Conservation (phyloP, 2,797 vertebrate genomes). For the Scleropages formosus region DNA sequence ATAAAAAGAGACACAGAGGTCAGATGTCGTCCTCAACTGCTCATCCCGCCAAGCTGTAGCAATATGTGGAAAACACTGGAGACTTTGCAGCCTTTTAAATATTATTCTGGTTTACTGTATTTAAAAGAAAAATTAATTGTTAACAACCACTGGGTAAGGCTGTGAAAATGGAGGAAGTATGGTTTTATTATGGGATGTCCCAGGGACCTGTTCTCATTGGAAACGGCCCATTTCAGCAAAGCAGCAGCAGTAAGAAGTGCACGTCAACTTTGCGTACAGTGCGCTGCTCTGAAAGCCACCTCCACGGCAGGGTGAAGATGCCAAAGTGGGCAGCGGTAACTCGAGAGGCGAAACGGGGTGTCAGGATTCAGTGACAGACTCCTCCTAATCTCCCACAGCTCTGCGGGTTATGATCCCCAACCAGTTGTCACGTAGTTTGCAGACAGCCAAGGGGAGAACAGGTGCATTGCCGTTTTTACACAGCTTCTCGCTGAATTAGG, state of each 20-base stretch:
- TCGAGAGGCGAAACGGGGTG: slow-evolving; percentile 29
- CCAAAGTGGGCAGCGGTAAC: slow-evolving; percentile 19
- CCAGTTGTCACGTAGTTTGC: slow-evolving; percentile 52
- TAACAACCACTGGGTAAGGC: too few species aligned
- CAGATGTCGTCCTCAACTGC: too few species aligned
- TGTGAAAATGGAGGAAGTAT: too few species aligned
- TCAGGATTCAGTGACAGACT: slow-evolving; percentile 36
- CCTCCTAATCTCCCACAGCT: slow-evolving; percentile 33
- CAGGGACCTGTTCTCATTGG: too few species aligned
- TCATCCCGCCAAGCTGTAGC: too few species aligned
- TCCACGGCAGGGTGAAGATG: slow-evolving; percentile 28
- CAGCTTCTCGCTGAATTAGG: slow-evolving; percentile 20
- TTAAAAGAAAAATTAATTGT: too few species aligned
- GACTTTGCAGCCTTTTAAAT: not conserved
- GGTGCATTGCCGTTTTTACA: slow-evolving; percentile 53
- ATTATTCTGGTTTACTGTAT: not conserved
- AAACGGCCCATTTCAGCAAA: too few species aligned
- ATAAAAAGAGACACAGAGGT: too few species aligned
- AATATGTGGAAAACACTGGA: slow-evolving; percentile 14
- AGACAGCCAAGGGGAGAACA: slow-evolving; percentile 53
- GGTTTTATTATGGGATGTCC: too few species aligned
- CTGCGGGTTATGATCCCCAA: slow-evolving; percentile 34
- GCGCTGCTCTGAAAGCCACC: slow-evolving; percentile 2
- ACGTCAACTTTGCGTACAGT: not conserved
- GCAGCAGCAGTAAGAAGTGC: not conserved